Percentiles rank a stretch among this genome's conserved stretches.
Evolutionary conservation across 2,888 invertebrate species (phyloP).

Genomic region (Eulithis prunata): DNA sequence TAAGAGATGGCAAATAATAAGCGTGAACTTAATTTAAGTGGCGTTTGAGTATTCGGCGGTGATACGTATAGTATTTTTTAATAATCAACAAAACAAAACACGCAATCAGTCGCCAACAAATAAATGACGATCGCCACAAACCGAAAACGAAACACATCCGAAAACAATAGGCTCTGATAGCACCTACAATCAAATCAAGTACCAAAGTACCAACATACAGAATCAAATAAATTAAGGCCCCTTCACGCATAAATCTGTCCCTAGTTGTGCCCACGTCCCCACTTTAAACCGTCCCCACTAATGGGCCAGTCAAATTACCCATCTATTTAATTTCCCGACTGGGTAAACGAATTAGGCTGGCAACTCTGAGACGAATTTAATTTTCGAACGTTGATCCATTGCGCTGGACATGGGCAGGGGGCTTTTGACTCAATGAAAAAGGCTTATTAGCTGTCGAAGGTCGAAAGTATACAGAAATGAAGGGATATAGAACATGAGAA

Average conservation of each 20-base stretch:
- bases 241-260: slow-evolving; percentile 69
- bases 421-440: slow-evolving; percentile 18
- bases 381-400: slow-evolving; percentile 77
- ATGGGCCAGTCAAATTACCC: slow-evolving; percentile 81
- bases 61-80: no score
- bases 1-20: no score
- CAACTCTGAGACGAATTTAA: slow-evolving; percentile 80
- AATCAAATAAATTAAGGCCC: slow-evolving; percentile 61
- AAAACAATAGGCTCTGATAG: slow-evolving; percentile 22
- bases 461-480: no score
- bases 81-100: no score
- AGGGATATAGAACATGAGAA: no score
- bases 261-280: slow-evolving; percentile 65
- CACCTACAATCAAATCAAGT: slow-evolving; percentile 42
- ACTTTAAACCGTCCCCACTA: slow-evolving; percentile 65
- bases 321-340: slow-evolving; percentile 83
- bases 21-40: no score
- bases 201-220: slow-evolving; percentile 33
- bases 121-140: not conserved
- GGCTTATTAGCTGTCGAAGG: not conserved
- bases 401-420: slow-evolving; percentile 37
- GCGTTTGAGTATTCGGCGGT: no score
- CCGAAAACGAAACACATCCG: not conserved
- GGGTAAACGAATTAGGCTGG: slow-evolving; percentile 82
- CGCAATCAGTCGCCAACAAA: not conserved